These are phyloP conservation scores for Anolis sagrei DNA, from an alignment of 2,113 vertebrate species.

Conservation along the genomic window DNA sequence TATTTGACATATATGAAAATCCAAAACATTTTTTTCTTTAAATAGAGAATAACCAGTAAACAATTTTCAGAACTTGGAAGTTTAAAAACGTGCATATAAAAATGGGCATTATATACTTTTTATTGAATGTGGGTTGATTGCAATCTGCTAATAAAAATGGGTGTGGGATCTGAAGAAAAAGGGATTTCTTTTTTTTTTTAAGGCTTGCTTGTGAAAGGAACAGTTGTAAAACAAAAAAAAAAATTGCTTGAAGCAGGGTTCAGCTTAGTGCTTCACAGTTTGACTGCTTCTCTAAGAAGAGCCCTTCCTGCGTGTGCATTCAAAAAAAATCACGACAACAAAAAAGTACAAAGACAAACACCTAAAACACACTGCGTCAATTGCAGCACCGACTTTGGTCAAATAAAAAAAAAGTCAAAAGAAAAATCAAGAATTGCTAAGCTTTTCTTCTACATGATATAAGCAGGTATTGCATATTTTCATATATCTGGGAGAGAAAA, in stretches of 20 bases:
- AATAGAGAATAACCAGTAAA: conserved; percentile 91
- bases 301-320: conserved; percentile 87
- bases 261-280: conserved; percentile 90
- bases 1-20: conserved; percentile 87
- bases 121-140: conserved; percentile 87
- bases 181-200: conserved; percentile 88
- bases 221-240: conserved; percentile 84
- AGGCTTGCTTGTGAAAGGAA: conserved; percentile 93
- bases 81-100: conserved; percentile 94
- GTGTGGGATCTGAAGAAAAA: conserved; percentile 87
- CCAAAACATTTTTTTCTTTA: conserved; percentile 89
- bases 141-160: conserved; percentile 88
- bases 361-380: conserved; percentile 85
- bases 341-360: conserved; percentile 86
- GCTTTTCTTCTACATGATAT: conserved; percentile 89
- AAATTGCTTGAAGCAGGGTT: conserved; percentile 85
- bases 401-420: conserved; percentile 80
- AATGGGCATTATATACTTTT: conserved; percentile 88
- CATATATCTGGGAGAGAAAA: conserved; percentile 87
- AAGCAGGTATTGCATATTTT: conserved; percentile 98
- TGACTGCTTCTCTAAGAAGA: conserved; percentile 88
- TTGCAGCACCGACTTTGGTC: conserved; percentile 91
- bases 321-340: conserved; percentile 64
- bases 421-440: conserved; percentile 83
- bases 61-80: conserved; percentile 91